phyloP scores from a whole-genome alignment of 2,888 invertebrate genomes.

The Stenchaetothrips biformis region DNA sequence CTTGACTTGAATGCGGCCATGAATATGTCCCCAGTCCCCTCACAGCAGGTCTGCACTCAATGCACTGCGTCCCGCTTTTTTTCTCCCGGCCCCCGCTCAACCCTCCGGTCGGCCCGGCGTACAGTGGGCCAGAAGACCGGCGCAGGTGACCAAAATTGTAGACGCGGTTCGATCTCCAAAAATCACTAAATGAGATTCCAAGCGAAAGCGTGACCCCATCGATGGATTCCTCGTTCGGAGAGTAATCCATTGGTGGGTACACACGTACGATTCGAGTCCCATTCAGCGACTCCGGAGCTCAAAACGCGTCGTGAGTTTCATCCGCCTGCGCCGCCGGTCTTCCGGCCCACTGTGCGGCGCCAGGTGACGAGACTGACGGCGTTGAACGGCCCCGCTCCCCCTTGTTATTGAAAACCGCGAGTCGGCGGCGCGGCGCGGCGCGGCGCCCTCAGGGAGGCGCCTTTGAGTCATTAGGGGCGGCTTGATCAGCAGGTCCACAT shows the following conservation, averaged over 20 bases:
- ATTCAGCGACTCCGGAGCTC: no score
- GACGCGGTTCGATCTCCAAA: no score
- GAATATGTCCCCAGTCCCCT: conserved; percentile 4
- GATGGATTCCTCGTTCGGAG: no score
- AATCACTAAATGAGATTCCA: no score
- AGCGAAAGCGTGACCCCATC: no score
- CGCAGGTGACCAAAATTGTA: no score
- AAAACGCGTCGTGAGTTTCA: no score
- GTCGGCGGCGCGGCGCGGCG: background rate
- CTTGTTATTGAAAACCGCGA: background rate
- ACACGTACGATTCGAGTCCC: no score
- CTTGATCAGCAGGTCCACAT: background rate
- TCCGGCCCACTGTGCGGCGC: background rate
- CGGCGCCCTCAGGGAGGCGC: background rate
- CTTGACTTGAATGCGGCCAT: conserved; percentile 13
- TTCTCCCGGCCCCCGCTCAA: background rate
- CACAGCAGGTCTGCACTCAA: background rate
- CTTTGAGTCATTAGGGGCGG: conserved; percentile 5
- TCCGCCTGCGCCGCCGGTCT: background rate
- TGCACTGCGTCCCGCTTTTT: background rate
- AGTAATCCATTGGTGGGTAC: no score
- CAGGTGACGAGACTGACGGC: background rate
- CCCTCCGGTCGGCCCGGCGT: no score
- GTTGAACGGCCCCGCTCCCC: background rate
- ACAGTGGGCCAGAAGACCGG: no score